Percentiles rank a stretch among this genome's conserved stretches.
Conservation (phyloP, 2,888 invertebrate species). For the Lepeophtheirus nordmannii region DNA sequence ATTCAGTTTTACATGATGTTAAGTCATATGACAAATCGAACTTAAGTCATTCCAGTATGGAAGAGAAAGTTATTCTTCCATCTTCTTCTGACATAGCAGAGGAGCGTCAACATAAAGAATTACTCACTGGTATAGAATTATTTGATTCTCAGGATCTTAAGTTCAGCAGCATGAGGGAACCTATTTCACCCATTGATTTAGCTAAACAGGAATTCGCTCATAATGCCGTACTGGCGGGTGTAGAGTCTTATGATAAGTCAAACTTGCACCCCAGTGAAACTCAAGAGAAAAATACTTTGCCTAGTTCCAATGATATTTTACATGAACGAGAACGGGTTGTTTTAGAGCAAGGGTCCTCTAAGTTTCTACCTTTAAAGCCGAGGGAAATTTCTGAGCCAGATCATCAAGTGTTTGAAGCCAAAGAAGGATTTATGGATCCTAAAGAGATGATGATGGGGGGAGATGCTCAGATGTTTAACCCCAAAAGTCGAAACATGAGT, state of each 20-base stretch:
- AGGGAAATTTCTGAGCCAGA: no score
- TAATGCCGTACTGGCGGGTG: background rate
- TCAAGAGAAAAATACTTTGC: background rate
- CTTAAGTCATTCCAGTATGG: background rate
- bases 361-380: no score
- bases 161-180: background rate
- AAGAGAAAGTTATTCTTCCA: background rate
- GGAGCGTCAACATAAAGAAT: background rate
- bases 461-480: background rate
- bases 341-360: no score
- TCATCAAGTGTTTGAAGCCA: no score
- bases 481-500: constrained; percentile 5
- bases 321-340: background rate
- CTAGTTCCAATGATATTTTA: background rate
- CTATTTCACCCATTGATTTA: background rate
- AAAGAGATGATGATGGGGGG: background rate
- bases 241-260: background rate
- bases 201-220: background rate
- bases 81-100: background rate
- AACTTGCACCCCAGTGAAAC: background rate
- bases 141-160: background rate
- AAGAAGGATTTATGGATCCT: no score
- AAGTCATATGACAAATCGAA: background rate
- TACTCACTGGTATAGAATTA: background rate
- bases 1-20: background rate